Evolutionary conservation across 2,888 invertebrate species (phyloP).

Genomic region (Chymomyza fuscimana): DNA sequence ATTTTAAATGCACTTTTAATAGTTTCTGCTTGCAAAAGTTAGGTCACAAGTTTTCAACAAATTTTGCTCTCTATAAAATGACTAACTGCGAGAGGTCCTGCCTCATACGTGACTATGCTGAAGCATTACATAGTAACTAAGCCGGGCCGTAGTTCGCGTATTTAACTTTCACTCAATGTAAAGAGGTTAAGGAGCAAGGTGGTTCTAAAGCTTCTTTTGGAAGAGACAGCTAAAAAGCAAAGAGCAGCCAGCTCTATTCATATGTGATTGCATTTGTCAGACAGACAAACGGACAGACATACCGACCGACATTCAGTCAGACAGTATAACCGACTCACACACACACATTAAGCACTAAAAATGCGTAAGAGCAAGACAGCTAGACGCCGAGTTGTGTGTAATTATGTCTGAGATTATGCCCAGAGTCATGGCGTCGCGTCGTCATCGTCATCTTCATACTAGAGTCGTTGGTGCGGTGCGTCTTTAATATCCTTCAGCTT

Average conservation of each 20-base stretch:
- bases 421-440: slow-evolving; percentile 53
- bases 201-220: slow-evolving; percentile 22
- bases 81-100: slow-evolving; percentile 17
- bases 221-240: slow-evolving; percentile 13
- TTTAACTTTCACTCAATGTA: slow-evolving; percentile 48
- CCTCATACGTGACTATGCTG: neutral
- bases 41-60: slow-evolving; percentile 32
- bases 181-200: slow-evolving; percentile 25
- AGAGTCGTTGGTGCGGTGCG: slow-evolving; percentile 3
- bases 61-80: slow-evolving; percentile 32
- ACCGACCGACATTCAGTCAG: neutral
- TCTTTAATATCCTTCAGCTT: slow-evolving; percentile 40
- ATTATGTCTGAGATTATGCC: slow-evolving; percentile 74
- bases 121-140: neutral
- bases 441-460: neutral
- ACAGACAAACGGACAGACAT: slow-evolving; percentile 20
- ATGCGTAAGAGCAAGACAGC: neutral
- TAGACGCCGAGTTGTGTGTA: slow-evolving; percentile 49
- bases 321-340: slow-evolving; percentile 7
- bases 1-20: slow-evolving; percentile 69
- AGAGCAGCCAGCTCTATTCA: slow-evolving; percentile 49
- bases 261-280: slow-evolving; percentile 68
- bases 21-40: slow-evolving; percentile 33
- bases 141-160: slow-evolving; percentile 1
- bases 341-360: neutral